Conservation (phyloP, 1,140 invertebrate genomes). For the Rhagoletis pomonella region DNA sequence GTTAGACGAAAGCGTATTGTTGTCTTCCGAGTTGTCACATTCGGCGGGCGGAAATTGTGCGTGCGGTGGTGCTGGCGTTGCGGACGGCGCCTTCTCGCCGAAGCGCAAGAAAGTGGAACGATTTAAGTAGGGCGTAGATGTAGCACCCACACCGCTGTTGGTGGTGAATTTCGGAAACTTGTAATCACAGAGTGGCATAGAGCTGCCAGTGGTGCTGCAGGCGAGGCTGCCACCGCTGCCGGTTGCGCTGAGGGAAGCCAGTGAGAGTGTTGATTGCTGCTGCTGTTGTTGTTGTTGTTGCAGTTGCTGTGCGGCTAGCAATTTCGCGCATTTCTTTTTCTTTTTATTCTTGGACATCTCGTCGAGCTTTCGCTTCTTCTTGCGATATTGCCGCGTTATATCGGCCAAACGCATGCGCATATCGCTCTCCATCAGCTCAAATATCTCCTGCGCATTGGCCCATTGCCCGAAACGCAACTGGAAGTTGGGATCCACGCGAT, state of each 20-base stretch:
- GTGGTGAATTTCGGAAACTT: constrained; percentile 64
- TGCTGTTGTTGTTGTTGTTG: constrained; percentile 61
- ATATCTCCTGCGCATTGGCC: constrained; percentile 77
- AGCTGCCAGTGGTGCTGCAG: constrained; percentile 58
- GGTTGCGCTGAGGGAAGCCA: constrained; percentile 48
- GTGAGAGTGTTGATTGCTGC: constrained; percentile 62
- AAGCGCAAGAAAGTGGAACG: constrained; percentile 67
- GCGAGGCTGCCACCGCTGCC: neutral
- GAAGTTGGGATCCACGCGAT: constrained; percentile 67
- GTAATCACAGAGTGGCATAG: constrained; percentile 66
- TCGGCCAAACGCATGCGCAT: constrained; percentile 87
- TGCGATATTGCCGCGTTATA: constrained; percentile 86
- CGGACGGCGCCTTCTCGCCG: constrained; percentile 42
- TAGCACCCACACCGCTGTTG: constrained; percentile 5
- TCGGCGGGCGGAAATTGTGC: constrained; percentile 56
- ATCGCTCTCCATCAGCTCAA: constrained; percentile 85
- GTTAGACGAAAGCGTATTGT: constrained; percentile 56
- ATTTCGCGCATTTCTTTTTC: constrained; percentile 67
- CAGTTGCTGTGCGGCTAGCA: constrained; percentile 57
- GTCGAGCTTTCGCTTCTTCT: constrained; percentile 87
- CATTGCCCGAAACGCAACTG: constrained; percentile 72
- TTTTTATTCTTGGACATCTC: constrained; percentile 77
- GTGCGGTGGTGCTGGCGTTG: constrained; percentile 59
- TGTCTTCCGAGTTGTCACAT: constrained; percentile 53
- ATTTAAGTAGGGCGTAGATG: constrained; percentile 60